Conservation (phyloP, 2,113 vertebrate species). For the Capricornis sumatraensis region DNA sequence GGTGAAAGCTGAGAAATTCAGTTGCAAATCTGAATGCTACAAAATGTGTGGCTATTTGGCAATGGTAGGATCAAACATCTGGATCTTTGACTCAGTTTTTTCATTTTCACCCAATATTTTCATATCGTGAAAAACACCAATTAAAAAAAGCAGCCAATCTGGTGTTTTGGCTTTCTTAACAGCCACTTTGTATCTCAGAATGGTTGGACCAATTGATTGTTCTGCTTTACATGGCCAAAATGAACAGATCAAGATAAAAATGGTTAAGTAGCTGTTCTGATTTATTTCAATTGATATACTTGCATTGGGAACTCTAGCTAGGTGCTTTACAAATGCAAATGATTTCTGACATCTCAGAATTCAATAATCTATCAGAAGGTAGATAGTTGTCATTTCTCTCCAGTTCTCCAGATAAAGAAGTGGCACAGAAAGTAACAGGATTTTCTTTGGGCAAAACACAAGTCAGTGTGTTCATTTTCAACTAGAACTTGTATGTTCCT, state of each 20-base stretch:
- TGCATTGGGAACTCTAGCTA: neutral
- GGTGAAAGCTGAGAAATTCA: constrained; percentile 71
- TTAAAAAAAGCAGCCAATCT: constrained; percentile 72
- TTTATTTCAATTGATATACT: constrained; percentile 16
- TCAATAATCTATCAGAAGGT: neutral
- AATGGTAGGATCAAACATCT: constrained; percentile 67
- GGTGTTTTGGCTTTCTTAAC: constrained; percentile 70
- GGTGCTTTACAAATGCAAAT: constrained; percentile 22
- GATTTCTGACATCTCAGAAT: constrained; percentile 22
- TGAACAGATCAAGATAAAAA: constrained; percentile 66
- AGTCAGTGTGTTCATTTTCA: neutral
- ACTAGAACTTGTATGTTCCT: neutral
- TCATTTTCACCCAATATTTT: constrained; percentile 76
- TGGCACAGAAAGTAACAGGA: neutral
- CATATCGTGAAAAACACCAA: constrained; percentile 68
- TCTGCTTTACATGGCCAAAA: constrained; percentile 60
- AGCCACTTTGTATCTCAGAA: constrained; percentile 70
- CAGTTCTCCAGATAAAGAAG: constrained; percentile 4
- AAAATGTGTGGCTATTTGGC: constrained; percentile 71
- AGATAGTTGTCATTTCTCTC: neutral
- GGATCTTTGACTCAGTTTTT: constrained; percentile 74
- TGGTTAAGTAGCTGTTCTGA: constrained; percentile 44
- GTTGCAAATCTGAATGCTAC: constrained; percentile 58
- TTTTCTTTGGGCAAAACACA: neutral
- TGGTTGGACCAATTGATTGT: constrained; percentile 69